Evolutionary conservation across 2,797 vertebrate species (phyloP), one percentile per base, ranked within the genome.

Genomic region (Cirrhinus mrigala): DNA sequence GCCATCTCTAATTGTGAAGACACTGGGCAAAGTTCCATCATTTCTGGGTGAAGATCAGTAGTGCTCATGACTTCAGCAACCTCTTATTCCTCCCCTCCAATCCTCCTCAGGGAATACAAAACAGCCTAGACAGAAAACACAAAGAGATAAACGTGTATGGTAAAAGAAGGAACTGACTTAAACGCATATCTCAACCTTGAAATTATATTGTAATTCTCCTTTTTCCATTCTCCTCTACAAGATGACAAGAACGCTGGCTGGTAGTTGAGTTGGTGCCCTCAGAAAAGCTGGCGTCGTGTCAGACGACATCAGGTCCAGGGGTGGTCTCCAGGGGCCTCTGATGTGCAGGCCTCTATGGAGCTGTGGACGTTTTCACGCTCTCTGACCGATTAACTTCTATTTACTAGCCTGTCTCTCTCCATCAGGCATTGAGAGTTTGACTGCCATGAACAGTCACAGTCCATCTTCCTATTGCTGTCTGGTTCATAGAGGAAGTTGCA

Each of bases 361-460:
- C 69, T 74, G 56, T 82, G 86, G 86, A 88, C 58, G 81, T 93
- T 93, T 95, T 95, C 91, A 94, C 91, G 93, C 91, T 94, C 90
- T 89, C 92, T 93, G 93, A 91, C 93, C 94, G 94, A 94, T 95
- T 94, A 92, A 89, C 90, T 88, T 90, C 84, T 93, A 92, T 95
- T 95, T 94, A 94, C 91, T 89, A 89, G 88, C 82, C 90, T 90
- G 93, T 94, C 93, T 90, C 89, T 92, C 92, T 93, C 90, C 90
- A 94, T 95, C 93, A 92, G 88, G 6, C 74, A 86, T 89, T 87
- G 89, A 85, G 81, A 83, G 91, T 79, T 66, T 88, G 91, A 93
- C 87, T 91, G 94, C 91, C 92, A 91, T 88, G 83, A 86, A 89
- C 91, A 90, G 85, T 77, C 88, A 71, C 73, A 71, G 40, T 60